phyloP scores from a whole-genome alignment of 1,140 invertebrate genomes.

The Procambarus clarkii region DNA sequence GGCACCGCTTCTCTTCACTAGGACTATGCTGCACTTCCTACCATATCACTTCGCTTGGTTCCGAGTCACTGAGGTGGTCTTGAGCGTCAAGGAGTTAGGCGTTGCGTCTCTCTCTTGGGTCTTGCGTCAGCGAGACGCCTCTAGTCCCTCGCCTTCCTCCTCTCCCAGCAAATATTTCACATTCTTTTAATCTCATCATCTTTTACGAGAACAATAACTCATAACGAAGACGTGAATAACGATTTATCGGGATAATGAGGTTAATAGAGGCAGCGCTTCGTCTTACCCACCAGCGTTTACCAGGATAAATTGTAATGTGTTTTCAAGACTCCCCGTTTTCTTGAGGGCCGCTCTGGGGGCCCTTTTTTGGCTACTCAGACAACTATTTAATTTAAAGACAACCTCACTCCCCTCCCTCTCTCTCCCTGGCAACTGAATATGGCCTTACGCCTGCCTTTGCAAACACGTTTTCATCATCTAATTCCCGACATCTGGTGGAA shows the following conservation, averaged over 20 bases:
- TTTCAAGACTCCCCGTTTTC: not conserved
- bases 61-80: too few species aligned
- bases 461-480: not conserved
- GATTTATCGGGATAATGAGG: conserved; percentile 11
- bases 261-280: not conserved
- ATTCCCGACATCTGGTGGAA: too few species aligned
- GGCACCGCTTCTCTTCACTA: not conserved
- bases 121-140: not conserved
- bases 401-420: too few species aligned
- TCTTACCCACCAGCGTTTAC: not conserved
- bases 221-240: conserved; percentile 5
- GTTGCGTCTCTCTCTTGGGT: too few species aligned
- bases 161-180: not conserved
- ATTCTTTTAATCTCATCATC: conserved; percentile 6
- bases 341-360: too few species aligned
- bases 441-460: not conserved
- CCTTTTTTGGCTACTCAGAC: too few species aligned
- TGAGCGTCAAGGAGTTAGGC: too few species aligned
- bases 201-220: conserved; percentile 15
- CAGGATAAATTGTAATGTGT: not conserved
- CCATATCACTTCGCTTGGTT: too few species aligned
- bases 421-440: not conserved
- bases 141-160: not conserved
- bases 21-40: too few species aligned
- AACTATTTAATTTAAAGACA: too few species aligned